Base-by-base conservation (phyloP, 2,888 invertebrate genomes). In the Amphipoea lucens region DNA sequence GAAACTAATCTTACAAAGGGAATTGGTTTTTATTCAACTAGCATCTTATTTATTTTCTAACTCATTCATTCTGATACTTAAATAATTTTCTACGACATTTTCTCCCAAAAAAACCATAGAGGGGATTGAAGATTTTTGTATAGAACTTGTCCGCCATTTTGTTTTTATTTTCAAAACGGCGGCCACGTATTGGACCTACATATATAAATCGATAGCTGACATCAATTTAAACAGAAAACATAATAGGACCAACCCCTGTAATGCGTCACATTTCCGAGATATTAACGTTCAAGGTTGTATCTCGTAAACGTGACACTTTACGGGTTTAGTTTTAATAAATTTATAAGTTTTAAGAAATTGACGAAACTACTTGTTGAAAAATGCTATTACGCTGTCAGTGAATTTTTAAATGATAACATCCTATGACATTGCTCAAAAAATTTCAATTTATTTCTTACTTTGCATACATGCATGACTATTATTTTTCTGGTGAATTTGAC, bases 1-100 rank as follows among this genome's bases (percentile, higher is more conserved):
- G 88, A 87, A 90, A 91, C 91, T 89, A 89, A 89, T 90, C 90
- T 92, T 91, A 92, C 90, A 90, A 89, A 86, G 83, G 76, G 72
- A 62, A 71, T 76, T 29, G 0, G 51, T 36, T 66, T 45, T 7
- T 29, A 72, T 29, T 66, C 29, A 71, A n/a, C 29, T 72, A 66
- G 62, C 40, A 74, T 69, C 29, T 57, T 42, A 76, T 42, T 20
- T 74, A 65, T 17, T 72, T 51, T 63, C 68, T 79, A 63, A 23
- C 67, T 87, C 76, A 82, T 84, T 87, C 74, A 66, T 62, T 71
- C 75, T 23, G 54, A 36, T 36, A 36, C 29, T 2, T 40, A 69
- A 75, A 36, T 40, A 17, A 60, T 12, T 5, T 12, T 51, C 57
- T 65, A 63, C 4, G 29, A 20, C 2, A 5, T 51, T 42, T 57